Evolutionary conservation across 2,113 vertebrate species (phyloP).

Genomic region (Herpailurus yagouaroundi): DNA sequence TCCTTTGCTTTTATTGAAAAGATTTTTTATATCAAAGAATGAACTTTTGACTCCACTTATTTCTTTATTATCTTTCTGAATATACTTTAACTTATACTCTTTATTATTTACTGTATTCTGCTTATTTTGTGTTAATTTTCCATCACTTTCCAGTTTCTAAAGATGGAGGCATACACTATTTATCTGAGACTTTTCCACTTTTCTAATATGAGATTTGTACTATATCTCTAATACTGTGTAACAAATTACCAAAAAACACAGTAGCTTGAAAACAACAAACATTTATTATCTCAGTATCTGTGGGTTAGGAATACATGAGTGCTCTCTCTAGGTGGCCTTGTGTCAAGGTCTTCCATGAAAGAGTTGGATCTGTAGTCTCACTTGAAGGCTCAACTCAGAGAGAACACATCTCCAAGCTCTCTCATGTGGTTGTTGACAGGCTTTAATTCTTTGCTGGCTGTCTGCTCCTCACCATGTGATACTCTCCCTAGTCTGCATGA

Average conservation of each 20-base stretch:
- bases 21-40: neutral
- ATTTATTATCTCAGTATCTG: neutral
- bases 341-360: neutral
- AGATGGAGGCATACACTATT: neutral
- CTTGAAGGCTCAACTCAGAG: neutral
- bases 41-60: neutral
- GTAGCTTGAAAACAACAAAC: neutral
- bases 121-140: slow-evolving; percentile 16
- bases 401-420: neutral
- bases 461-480: neutral
- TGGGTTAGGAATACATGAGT: neutral
- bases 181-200: neutral
- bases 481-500: neutral
- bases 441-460: neutral
- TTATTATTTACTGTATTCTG: neutral
- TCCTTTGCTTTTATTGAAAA: neutral
- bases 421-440: neutral
- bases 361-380: neutral
- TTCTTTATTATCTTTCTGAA: neutral
- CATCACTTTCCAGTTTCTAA: neutral
- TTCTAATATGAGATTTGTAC: neutral
- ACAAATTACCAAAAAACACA: neutral
- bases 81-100: neutral
- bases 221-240: neutral
- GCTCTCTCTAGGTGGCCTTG: neutral